Base-by-base conservation (phyloP, 37 sponge, comb jelly and placozoan genomes). In the Ephydatia muelleri region DNA sequence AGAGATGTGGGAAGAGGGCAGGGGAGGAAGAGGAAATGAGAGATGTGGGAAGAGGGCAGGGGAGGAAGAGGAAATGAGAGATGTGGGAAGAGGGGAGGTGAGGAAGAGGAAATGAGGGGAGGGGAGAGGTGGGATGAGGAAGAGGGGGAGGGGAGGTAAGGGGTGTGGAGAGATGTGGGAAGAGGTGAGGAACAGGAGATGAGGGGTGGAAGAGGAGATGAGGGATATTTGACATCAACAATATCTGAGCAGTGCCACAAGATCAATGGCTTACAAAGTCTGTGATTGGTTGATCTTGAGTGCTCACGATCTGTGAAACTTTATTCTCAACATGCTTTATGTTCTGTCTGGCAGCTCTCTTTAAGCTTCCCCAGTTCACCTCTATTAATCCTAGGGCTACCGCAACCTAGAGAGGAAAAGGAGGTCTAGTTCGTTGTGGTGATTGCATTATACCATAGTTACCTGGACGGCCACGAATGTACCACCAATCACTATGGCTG, bases 401-500 rank as follows among this genome's bases (percentile, higher is more conserved):
- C 2, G 90, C 90, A 26, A 82, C 90, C 90, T 89, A 37, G 14
- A 31, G 12, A 34, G 12, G 11, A 68, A 12, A 33, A 75, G 6
- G 31, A 75, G 31, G 38, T 25, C 0, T 34, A 13, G 77, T 72
- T 35, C 22, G 34, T 72, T 72, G 14, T 14, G 28, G 14, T 11
- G 31, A 21, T 72, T 3, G 0, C 16, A 1, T 72, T 5, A 35
- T 14, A 16, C 12, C 31, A 75, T 13, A 38, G 65, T 28, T 70
- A 90, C 90, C 86, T 90, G 90, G 2, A 90, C 27, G 14, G 66
- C 86, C 23, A 90, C 22, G 49, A 90, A 90, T 32, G 80, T 80
- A 48, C 90, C 85, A 27, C 90, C 90, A 30, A 90, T 77, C 23
- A 90, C 30, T 68, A 90, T 81, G 2, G 90, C 90, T 37, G 90